Evolutionary conservation across 2,888 invertebrate species (phyloP).

Genomic region (Suillia variegata): DNA sequence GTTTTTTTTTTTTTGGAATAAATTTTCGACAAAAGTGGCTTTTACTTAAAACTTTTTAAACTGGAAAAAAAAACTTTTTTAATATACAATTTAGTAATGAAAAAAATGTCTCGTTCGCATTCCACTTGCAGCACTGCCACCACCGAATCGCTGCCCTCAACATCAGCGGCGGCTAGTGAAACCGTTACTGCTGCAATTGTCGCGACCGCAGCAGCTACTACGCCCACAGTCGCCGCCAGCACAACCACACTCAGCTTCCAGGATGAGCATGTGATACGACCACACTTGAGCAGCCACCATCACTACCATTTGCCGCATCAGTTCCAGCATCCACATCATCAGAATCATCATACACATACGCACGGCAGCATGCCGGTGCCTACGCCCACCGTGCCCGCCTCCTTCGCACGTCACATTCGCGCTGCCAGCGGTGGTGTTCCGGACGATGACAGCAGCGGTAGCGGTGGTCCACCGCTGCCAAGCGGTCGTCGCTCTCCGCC

Average conservation of each 20-base stretch:
- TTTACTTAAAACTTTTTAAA: background rate
- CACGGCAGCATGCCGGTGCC: slow-evolving; percentile 48
- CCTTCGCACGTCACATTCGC: slow-evolving; percentile 34
- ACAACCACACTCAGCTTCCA: slow-evolving; percentile 38
- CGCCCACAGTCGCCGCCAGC: slow-evolving; percentile 30
- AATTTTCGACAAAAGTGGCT: background rate
- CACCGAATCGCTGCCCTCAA: slow-evolving; percentile 24
- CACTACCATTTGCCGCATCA: slow-evolving; percentile 58
- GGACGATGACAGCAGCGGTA: slow-evolving; percentile 21
- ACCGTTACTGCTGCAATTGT: slow-evolving; percentile 9
- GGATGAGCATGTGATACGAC: slow-evolving; percentile 39
- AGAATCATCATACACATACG: slow-evolving; percentile 53
- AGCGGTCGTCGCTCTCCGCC: slow-evolving; percentile 28
- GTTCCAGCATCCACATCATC: slow-evolving; percentile 57
- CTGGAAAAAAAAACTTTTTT: background rate
- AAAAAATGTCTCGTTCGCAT: slow-evolving; percentile 34
- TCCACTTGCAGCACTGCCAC: slow-evolving; percentile 38
- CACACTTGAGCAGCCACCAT: slow-evolving; percentile 55
- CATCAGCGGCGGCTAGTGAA: slow-evolving; percentile 31
- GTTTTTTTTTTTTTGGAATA: too few relatives aligned
- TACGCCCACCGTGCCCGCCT: slow-evolving; percentile 49
- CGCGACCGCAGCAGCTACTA: slow-evolving; percentile 24
- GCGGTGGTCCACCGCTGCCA: slow-evolving; percentile 29
- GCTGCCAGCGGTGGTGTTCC: slow-evolving; percentile 29
- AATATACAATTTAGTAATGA: background rate